Evolutionary conservation across 2,797 vertebrate species (phyloP), one percentile per base, ranked within the genome.

Genomic region (Amblyraja radiata): DNA sequence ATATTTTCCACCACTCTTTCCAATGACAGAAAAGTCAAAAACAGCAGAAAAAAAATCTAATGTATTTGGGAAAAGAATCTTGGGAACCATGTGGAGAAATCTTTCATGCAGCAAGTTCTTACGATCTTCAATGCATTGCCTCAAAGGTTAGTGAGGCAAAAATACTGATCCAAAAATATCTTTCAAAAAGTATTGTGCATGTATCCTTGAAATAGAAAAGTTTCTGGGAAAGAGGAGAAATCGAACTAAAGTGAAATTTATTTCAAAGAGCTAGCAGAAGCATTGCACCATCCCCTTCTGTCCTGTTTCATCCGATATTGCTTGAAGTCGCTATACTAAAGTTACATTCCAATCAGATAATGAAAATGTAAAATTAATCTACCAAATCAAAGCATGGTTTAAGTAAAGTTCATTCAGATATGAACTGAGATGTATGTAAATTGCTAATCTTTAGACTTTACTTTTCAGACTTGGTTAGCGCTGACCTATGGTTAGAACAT

Each of bases 321-420:
- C 46, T 61, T 14, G 25, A 74, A 74, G n/a, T 36, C 77, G 14
- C 8, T 63, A 6, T 13, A 13, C 6, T 13, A 13, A 28, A 84
- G 13, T 61, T 61, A 58, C 61, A n/a, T 28, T 84, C 81, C 3
- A 28, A 61, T n/a, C 81, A 84, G 11, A 61, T 84, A 14, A 61
- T n/a, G 58, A 25, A n/a, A 28, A n/a, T 61, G 11, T 61, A n/a
- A 61, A 84, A 63, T 84, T 28, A 39, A 81, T 25, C 9, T 54
- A 81, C 79, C 58, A 84, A 84, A 61, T 84, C 11, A n/a, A 28
- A 84, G 9, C 61, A 28, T 61, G 8, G 36, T 68, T 32, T 63
- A 88, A 68, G n/a, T 36, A n/a, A 88, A n/a, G n/a, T 36, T 88
- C 7, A 88, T 88, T 88, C 21, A 88, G n/a, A 88, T 88, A 63